Conservation (phyloP, 2,113 vertebrate species). For the Guaruba guarouba region DNA sequence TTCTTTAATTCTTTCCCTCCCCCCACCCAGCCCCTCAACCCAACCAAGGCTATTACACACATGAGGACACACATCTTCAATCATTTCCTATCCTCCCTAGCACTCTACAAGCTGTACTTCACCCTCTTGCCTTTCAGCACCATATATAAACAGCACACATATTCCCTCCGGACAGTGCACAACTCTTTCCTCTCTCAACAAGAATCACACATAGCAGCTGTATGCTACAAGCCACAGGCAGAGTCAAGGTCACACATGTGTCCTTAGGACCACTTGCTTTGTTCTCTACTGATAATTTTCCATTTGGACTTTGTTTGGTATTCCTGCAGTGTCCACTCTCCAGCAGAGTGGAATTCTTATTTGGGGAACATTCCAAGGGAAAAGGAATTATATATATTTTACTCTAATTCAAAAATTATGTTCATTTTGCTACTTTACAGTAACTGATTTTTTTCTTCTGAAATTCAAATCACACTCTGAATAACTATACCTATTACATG, state of each 20-base stretch:
- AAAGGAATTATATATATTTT: background rate
- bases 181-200: conserved; percentile 4
- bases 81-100: conserved; percentile 63
- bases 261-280: conserved; percentile 1
- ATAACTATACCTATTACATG: background rate
- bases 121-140: conserved; percentile 61
- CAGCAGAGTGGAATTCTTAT: background rate
- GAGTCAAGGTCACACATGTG: background rate
- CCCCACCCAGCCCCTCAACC: conserved; percentile 34
- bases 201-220: background rate
- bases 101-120: conserved; percentile 36
- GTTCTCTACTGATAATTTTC: background rate
- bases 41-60: conserved; percentile 62
- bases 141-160: conserved; percentile 21
- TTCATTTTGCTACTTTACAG: background rate
- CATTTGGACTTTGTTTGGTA: background rate
- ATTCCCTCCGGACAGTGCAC: conserved; percentile 39
- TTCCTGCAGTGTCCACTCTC: background rate
- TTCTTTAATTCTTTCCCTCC: conserved; percentile 64
- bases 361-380: background rate
- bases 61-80: conserved; percentile 70
- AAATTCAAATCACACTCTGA: background rate
- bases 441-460: background rate
- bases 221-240: background rate
- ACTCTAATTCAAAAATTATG: background rate